Evolutionary conservation across 2,797 vertebrate species (phyloP).

Genomic region (Carcharodon carcharias): DNA sequence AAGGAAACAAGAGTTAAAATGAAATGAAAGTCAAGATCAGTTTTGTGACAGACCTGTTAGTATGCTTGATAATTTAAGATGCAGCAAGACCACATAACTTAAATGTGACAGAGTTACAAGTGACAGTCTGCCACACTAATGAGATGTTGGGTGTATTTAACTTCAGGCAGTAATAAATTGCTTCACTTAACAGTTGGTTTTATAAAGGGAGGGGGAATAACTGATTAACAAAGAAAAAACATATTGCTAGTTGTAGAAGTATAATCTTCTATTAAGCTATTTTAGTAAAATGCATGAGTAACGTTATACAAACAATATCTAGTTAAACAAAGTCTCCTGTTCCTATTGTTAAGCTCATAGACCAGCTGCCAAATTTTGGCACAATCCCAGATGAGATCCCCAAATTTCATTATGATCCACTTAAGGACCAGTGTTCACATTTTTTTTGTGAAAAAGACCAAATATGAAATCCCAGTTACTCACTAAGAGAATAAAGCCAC

Average conservation of each 20-base stretch:
- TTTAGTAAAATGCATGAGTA: background rate
- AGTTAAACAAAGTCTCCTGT: background rate
- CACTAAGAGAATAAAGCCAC: too few species aligned
- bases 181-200: background rate
- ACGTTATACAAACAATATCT: background rate
- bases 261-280: background rate
- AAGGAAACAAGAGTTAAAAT: background rate
- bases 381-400: too few species aligned
- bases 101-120: background rate
- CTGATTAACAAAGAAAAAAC: background rate
- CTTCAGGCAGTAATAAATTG: background rate
- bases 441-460: too few species aligned
- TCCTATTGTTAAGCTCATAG: background rate
- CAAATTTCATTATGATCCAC: too few species aligned
- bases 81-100: background rate
- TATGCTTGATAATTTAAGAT: background rate
- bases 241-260: background rate
- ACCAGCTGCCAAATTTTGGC: too few species aligned
- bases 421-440: too few species aligned
- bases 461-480: too few species aligned
- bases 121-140: background rate
- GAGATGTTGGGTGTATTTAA: slow-evolving; percentile 8
- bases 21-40: background rate
- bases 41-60: slow-evolving; percentile 11
- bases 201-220: background rate